phyloP scores from a whole-genome alignment of 2,113 vertebrate genomes.

The Thunnus maccoyii region DNA sequence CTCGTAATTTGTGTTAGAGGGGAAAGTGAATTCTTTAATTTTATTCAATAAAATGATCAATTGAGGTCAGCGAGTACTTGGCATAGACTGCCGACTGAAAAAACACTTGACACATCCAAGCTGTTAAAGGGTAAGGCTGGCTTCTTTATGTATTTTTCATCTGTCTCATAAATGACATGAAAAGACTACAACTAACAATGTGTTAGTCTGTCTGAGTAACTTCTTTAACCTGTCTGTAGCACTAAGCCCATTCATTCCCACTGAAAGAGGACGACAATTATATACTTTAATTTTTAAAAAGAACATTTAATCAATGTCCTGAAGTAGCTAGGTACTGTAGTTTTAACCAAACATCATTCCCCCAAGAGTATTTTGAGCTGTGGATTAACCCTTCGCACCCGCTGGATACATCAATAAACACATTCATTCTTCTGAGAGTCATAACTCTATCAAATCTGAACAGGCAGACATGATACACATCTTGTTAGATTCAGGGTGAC shows the following conservation, averaged over 20 bases:
- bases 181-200: background rate
- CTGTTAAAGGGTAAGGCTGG: background rate
- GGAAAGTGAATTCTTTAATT: conserved; percentile 35
- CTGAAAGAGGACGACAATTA: background rate
- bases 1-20: conserved; percentile 22
- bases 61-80: conserved; percentile 37
- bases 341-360: background rate
- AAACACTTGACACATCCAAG: background rate
- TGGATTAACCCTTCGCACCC: background rate
- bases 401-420: too few relatives aligned
- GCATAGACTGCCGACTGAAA: conserved; percentile 7
- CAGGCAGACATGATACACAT: too few relatives aligned
- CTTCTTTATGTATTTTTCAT: background rate
- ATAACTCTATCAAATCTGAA: too few relatives aligned
- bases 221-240: background rate
- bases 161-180: background rate
- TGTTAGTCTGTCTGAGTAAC: background rate
- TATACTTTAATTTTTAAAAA: too few relatives aligned
- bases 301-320: background rate
- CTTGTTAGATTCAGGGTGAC: too few relatives aligned
- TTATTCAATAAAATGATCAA: conserved; percentile 31
- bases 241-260: background rate
- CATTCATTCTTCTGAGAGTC: too few relatives aligned
- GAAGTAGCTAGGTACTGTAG: background rate
- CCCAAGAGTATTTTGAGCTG: background rate